Percentiles rank a stretch among this genome's conserved stretches.
Evolutionary conservation across 1,140 invertebrate genomes (phyloP).

Genomic region (Macrocentrus cingulum): DNA sequence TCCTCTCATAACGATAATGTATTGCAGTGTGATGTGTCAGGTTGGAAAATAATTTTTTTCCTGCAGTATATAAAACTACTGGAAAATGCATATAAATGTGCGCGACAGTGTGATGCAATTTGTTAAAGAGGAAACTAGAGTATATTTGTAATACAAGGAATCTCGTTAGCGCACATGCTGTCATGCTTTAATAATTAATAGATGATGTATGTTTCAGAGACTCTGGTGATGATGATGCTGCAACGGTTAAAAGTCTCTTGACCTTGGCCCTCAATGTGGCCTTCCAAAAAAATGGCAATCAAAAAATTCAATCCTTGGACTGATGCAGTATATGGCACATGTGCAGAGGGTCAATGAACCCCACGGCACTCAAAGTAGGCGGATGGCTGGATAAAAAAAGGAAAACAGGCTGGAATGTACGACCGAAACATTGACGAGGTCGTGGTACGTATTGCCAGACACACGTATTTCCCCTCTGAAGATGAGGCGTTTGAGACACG

Average conservation of each 20-base stretch:
- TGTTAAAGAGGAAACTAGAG: no score
- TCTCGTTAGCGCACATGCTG: no score
- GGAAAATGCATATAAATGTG: no score
- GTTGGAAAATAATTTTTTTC: conserved; percentile 4
- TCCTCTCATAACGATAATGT: not conserved
- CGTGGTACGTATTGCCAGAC: conserved; percentile 32
- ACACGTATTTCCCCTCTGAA: conserved; percentile 14
- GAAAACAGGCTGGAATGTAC: conserved; percentile 3
- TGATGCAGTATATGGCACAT: conserved; percentile 8
- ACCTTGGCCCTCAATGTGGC: conserved; percentile 22
- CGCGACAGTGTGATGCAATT: no score
- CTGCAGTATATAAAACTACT: not conserved
- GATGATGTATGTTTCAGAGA: no score
- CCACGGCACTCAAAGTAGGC: conserved; percentile 9
- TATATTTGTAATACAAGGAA: no score
- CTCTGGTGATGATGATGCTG: no score
- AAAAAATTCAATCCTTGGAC: conserved; percentile 5
- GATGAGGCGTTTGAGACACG: conserved; percentile 22
- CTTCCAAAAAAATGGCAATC: conserved; percentile 11
- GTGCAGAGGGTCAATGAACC: conserved; percentile 28
- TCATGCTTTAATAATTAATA: no score
- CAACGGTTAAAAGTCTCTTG: no score
- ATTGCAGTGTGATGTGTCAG: not conserved
- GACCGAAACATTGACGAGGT: conserved; percentile 45
- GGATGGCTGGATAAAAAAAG: not conserved